Conservation (phyloP, 1,140 invertebrate species). For the Phocides pigmalion region DNA sequence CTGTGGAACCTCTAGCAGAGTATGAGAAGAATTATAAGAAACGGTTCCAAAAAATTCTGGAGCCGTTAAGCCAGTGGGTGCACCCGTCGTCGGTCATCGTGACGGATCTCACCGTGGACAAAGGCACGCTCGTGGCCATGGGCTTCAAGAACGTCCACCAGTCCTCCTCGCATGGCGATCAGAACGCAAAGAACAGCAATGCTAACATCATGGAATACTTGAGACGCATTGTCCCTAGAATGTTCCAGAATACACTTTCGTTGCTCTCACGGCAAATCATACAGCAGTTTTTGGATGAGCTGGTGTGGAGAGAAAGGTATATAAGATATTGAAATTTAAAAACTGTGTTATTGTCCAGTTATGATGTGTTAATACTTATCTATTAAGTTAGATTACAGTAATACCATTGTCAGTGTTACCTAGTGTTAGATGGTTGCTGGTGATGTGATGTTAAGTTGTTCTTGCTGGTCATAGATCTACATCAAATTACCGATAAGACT, state of each 20-base stretch:
- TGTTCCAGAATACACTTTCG: conserved; percentile 95
- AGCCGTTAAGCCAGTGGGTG: conserved; percentile 91
- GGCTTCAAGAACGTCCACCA: conserved; percentile 91
- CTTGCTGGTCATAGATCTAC: no score
- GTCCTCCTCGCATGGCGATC: conserved; percentile 85
- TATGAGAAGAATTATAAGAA: conserved; percentile 91
- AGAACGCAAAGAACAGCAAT: conserved; percentile 86
- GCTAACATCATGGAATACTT: conserved; percentile 94
- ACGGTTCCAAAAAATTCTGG: conserved; percentile 90
- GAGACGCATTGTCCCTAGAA: conserved; percentile 92
- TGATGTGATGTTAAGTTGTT: no score
- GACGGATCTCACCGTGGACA: conserved; percentile 93
- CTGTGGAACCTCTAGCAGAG: conserved; percentile 91
- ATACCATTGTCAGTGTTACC: no score
- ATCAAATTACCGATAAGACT: no score
- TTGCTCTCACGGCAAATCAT: conserved; percentile 92
- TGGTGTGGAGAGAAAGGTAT: conserved; percentile 88
- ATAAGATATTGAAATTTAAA: conserved; percentile 4
- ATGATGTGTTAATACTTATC: no score
- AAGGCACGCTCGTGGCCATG: conserved; percentile 89
- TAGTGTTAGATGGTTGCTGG: no score
- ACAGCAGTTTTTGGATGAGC: conserved; percentile 94
- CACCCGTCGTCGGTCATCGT: conserved; percentile 90
- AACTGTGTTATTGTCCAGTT: no score
- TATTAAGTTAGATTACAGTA: no score